A percentile compares a stretch with the other conserved stretches of the same genome.
These are phyloP conservation scores for Cyanoramphus novaezelandiae DNA, from an alignment of 2,113 vertebrate genomes.

Conservation along the genomic window DNA sequence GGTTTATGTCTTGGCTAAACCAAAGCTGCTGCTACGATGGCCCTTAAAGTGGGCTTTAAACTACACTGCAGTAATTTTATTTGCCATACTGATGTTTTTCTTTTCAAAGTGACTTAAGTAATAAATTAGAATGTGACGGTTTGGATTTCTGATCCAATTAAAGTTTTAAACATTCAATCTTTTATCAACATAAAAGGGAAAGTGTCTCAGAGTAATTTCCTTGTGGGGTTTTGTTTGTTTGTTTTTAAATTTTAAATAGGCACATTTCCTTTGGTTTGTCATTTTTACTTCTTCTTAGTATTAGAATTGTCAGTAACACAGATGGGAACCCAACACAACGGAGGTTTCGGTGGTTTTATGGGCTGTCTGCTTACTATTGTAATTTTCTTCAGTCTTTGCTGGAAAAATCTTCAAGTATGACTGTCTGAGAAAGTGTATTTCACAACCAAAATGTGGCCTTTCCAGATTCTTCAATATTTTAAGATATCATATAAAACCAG, in stretches of 20 bases:
- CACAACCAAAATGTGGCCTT: background rate
- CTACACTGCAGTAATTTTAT: background rate
- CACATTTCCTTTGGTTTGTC: background rate
- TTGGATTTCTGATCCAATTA: background rate
- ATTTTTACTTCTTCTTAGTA: background rate
- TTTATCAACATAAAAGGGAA: background rate
- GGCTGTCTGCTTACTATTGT: background rate
- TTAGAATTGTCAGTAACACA: background rate
- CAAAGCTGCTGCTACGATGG: background rate
- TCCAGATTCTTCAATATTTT: background rate
- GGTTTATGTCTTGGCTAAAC: background rate
- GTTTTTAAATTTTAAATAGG: background rate
- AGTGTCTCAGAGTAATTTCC: background rate
- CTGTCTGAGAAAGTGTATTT: background rate
- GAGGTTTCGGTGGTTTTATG: background rate
- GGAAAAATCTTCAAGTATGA: background rate
- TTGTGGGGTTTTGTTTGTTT: background rate
- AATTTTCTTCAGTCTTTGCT: background rate
- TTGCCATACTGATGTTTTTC: background rate
- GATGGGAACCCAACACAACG: background rate
- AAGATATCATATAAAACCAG: background rate
- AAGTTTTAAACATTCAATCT: background rate
- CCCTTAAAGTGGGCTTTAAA: background rate
- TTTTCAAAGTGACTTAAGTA: background rate
- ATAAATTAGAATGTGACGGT: background rate